Base-by-base conservation (phyloP, 2,888 invertebrate species). In the Tetragnatha montana region DNA sequence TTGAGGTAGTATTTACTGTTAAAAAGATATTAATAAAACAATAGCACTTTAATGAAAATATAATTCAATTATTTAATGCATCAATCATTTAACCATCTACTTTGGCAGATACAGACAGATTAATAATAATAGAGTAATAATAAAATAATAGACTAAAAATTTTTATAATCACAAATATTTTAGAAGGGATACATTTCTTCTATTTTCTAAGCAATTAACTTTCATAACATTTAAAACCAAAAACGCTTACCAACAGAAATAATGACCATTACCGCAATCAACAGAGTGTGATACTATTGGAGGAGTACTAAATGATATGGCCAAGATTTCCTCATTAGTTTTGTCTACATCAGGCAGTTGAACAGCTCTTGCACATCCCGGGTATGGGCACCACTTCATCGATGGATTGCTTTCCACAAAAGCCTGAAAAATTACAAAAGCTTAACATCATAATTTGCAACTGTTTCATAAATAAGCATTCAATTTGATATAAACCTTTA, bases 361-460 rank as follows among this genome's bases (percentile, higher is more conserved):
- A 0, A 96, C 96, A 10, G 96, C 96, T 91, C 95, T 93, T 6
- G 95, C 95, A 93, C 96, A 96, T 14, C 95, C 95, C 50, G 96
- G 95, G 92, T 94, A 95, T 4, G 96, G 96, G 92, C 96, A 96
- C 96, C 96, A 96, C 93, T 96, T 96, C 91, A 96, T 96, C 91
- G 94, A 94, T 90, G 95, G 95, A 93, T 96, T 96, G 91, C 95
- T 95, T 92, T 96, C 96, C 74, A 96, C 96, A 93, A 96, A 96
- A 6, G 95, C 96, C 95, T 95, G 70, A 49, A 75, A 75, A 7
- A 74, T 70, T 70, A 19, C 7, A 51, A 22, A 6, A 19, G 17
- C 50, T 60, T 73, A 35, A 78, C 78, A 78, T 14, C 8, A 19
- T 21, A 12, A 35, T 74, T 3, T n/a, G n/a, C n/a, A 50, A 8